Base-by-base conservation (phyloP, 2,797 vertebrate species). In the Erethizon dorsatum region DNA sequence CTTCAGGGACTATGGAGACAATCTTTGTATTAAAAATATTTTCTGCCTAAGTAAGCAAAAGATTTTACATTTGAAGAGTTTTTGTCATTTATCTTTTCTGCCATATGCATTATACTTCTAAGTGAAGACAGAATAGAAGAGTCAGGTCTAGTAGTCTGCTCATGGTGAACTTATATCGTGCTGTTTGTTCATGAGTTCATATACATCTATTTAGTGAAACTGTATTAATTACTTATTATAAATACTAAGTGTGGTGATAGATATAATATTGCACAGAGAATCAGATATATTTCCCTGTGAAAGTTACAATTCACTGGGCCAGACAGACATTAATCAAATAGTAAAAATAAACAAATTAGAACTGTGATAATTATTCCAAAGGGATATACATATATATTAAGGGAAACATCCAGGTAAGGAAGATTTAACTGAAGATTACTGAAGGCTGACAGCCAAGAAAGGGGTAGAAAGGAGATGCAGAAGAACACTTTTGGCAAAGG, bases 1-100 rank as follows among this genome's bases (percentile, higher is more conserved):
- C 56, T 97, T 91, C 78, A 95, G 84, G 26, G 89, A 47, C 54
- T 92, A 31, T 22, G 82, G 41, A 84, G 88, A 93, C 96, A 52
- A 97, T 97, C 65, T 67, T 20, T 92, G 45, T 61, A 61, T 94
- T 95, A 97, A 93, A 54, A 80, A 45, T 84, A 93, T 87, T 88
- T 95, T 94, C 50, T 75, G 78, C 45, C 52, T 94, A 92, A 91
- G 45, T 50, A 83, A 95, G 73, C 37, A 77, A 26, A 77, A 92
- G 47, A 82, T 87, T 83, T 54, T 63, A 37, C 24, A 91, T 57
- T 59, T 86, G 73, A 86, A 86, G 69, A 77, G 71, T 14, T 78
- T 95, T 96, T 47, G 52, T 77, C 63, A n/a, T 47, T 33, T 75
- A 33, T 95, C 82, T 85, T 82, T 71, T 65, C 24, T 95, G 24